These are phyloP conservation scores for Seira ritae DNA, from an alignment of 2,888 invertebrate genomes.

Conservation along the genomic window DNA sequence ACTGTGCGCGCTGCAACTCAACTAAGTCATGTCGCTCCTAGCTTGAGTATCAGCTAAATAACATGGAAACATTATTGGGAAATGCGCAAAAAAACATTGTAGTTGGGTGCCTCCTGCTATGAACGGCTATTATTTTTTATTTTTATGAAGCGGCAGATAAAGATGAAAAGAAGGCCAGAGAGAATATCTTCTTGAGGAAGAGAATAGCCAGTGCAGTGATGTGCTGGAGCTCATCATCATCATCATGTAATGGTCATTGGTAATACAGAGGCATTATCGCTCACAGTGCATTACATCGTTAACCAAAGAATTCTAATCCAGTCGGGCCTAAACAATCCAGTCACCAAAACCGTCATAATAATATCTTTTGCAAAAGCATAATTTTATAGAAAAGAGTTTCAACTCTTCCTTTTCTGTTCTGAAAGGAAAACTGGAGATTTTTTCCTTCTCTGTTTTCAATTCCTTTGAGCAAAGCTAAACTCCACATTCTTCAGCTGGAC, in stretches of 20 bases:
- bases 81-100: background rate
- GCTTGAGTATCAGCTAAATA: no score
- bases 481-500: background rate
- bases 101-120: constrained; percentile 4
- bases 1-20: no score
- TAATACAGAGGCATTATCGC: background rate
- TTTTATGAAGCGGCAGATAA: constrained; percentile 3
- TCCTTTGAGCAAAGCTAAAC: background rate
- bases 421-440: constrained; percentile 3
- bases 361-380: constrained; percentile 12
- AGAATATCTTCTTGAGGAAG: constrained; percentile 1
- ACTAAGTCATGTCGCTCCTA: no score
- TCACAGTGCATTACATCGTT: constrained; percentile 17
- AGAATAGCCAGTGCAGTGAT: no score
- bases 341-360: constrained; percentile 17
- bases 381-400: constrained; percentile 9
- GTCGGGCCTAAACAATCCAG: background rate
- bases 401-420: background rate
- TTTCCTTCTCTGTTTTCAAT: background rate
- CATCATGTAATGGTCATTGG: constrained; percentile 17
- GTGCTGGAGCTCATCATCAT: no score
- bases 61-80: no score
- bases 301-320: background rate
- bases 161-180: constrained; percentile 6
- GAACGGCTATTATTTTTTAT: constrained; percentile 19